Conservation (phyloP, 2,797 vertebrate species). For the Periophthalmus magnuspinnatus region DNA sequence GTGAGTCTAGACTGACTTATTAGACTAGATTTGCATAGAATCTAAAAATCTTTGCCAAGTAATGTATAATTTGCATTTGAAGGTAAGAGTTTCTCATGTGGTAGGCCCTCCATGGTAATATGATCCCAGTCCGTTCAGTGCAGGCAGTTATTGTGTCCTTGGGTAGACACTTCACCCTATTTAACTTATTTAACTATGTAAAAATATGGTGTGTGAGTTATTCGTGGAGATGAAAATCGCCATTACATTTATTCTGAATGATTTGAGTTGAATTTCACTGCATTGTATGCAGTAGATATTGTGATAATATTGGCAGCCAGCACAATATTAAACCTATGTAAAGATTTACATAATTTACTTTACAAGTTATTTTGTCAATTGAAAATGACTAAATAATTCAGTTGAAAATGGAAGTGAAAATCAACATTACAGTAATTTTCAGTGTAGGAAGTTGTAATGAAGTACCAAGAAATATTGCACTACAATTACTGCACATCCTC, state of each 20-base stretch:
- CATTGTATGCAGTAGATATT: neutral
- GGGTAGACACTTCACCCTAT: neutral
- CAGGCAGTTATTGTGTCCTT: neutral
- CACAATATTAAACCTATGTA: neutral
- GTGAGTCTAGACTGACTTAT: neutral
- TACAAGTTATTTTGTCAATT: too few relatives aligned
- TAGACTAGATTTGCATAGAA: too few relatives aligned
- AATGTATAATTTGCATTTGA: too few relatives aligned
- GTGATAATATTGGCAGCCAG: neutral
- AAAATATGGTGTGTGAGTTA: neutral
- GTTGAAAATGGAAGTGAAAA: neutral
- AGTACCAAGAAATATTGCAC: neutral
- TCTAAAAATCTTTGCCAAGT: too few relatives aligned
- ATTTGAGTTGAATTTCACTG: neutral
- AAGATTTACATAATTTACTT: neutral
- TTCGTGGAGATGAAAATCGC: neutral
- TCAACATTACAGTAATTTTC: neutral
- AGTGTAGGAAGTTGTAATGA: neutral
- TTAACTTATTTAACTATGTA: neutral
- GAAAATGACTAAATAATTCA: too few relatives aligned
- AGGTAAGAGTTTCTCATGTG: neutral
- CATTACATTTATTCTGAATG: neutral
- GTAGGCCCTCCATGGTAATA: neutral
- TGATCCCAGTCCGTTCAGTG: neutral
- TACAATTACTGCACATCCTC: neutral